Percentiles rank a stretch among this genome's conserved stretches.
Evolutionary conservation across 1,140 invertebrate genomes (phyloP).

Genomic region (Cotesia glomerata): DNA sequence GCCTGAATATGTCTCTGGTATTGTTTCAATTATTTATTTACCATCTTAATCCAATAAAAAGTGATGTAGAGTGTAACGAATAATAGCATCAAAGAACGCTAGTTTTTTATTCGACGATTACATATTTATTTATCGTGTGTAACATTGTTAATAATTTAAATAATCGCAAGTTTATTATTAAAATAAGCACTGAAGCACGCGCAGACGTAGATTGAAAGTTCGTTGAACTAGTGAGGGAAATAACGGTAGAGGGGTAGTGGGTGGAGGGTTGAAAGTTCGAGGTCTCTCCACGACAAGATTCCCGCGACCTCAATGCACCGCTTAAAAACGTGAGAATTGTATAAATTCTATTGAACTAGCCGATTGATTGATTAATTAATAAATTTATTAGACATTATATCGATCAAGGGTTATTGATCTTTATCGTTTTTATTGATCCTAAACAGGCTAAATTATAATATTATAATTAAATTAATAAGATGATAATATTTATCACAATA

Average conservation of each 20-base stretch:
- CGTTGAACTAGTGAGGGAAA: conserved; percentile 10
- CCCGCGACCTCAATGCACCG: background rate
- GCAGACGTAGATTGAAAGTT: conserved; percentile 14
- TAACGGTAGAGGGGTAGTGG: conserved; percentile 10
- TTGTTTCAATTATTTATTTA: no score
- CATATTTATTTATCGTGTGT: background rate
- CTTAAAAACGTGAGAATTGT: background rate
- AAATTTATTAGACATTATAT: background rate
- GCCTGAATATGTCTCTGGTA: no score
- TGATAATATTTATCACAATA: no score
- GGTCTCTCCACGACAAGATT: conserved; percentile 9
- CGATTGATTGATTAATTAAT: background rate
- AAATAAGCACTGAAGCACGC: background rate
- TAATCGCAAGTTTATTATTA: background rate
- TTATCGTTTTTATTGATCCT: no score
- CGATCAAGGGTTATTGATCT: no score
- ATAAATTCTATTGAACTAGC: background rate
- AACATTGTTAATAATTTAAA: background rate
- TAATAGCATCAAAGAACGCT: no score
- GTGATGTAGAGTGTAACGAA: no score
- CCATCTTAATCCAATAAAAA: no score
- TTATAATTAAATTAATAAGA: no score
- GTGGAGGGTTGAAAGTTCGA: conserved; percentile 14
- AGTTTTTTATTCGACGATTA: background rate
- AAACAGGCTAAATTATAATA: no score